Evolutionary conservation across 2,113 vertebrate genomes (phyloP), one percentile per base, ranked within the genome.

Genomic region (Mustelus asterias): DNA sequence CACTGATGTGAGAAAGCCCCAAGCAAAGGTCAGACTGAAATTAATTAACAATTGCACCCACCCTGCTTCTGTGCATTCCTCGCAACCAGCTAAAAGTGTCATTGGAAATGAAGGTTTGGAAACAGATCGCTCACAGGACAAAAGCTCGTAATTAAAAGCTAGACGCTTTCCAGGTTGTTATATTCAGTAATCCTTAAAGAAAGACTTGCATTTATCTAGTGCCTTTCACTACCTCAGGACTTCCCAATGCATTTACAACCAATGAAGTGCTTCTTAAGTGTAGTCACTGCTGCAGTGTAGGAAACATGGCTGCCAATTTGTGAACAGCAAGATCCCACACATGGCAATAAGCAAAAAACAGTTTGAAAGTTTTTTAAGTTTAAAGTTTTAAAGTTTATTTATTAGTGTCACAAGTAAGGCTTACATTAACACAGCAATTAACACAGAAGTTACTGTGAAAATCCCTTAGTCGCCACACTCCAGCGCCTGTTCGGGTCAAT

Each of bases 1-100:
- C 69, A 72, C 29, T 95, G 67, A 58, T 29, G 24, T 72, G 93
- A 63, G 37, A 72, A 94, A 94, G 65, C 92, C 48, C 65, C 92
- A 94, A 94, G 20, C 63, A 95, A 44, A 95, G 41, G 44, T 76
- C 94, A 95, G 69, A 29, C 65, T 54, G 44, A 76, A 94, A 70
- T 48, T 94, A 70, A 67, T 94, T 94, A 41, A 69, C 54, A 37
- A 37, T n/a, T 67, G 60, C n/a, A 93, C 88, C 54, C 88, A 90
- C 11, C 11, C 88, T 63, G 88, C 88, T 90, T 58, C 54, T 60
- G 54, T 69, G 37, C 22, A 44, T 65, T 48, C 37, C 22, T 54
- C 33, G 11, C 14, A 95, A 72, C 41, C 93, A 48, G 37, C 69
- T 95, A 65, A 63, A 13, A n/a, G 7, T 63, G 89, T 60, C 60